Evolutionary conservation across 2,797 vertebrate species (phyloP).

Genomic region (Darevskia mixta): DNA sequence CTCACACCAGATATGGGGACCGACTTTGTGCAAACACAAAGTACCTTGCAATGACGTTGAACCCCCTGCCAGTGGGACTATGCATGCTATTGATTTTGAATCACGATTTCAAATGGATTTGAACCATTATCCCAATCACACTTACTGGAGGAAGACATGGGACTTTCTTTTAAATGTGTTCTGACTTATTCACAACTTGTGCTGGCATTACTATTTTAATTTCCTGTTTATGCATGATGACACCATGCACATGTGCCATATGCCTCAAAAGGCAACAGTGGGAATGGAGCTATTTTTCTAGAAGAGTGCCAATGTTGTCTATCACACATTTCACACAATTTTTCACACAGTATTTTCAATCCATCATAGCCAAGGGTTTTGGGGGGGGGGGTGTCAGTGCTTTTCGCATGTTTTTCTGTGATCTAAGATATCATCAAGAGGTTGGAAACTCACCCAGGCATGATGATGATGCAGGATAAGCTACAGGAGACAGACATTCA

Average conservation of each 20-base stretch:
- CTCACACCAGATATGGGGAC: not conserved
- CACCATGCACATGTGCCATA: not conserved
- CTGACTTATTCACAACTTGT: not conserved
- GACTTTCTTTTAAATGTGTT: not conserved
- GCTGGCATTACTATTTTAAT: not conserved
- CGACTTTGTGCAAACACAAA: not conserved
- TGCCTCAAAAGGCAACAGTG: not conserved
- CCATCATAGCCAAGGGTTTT: not conserved
- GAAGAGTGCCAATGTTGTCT: not conserved
- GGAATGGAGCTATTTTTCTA: not conserved
- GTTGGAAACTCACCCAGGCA: not conserved
- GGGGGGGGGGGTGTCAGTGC: too few species aligned
- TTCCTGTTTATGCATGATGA: not conserved
- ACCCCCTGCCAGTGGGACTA: not conserved
- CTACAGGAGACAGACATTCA: not conserved
- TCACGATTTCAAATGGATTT: not conserved
- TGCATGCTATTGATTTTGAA: not conserved
- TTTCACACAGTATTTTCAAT: not conserved
- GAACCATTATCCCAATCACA: not conserved
- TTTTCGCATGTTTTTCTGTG: not conserved
- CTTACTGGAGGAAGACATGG: not conserved
- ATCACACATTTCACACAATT: not conserved
- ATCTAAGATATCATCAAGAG: not conserved
- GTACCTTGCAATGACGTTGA: not conserved
- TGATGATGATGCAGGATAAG: not conserved